phyloP scores from a whole-genome alignment of 1,140 invertebrate genomes.

The Oreohelix idahoensis region DNA sequence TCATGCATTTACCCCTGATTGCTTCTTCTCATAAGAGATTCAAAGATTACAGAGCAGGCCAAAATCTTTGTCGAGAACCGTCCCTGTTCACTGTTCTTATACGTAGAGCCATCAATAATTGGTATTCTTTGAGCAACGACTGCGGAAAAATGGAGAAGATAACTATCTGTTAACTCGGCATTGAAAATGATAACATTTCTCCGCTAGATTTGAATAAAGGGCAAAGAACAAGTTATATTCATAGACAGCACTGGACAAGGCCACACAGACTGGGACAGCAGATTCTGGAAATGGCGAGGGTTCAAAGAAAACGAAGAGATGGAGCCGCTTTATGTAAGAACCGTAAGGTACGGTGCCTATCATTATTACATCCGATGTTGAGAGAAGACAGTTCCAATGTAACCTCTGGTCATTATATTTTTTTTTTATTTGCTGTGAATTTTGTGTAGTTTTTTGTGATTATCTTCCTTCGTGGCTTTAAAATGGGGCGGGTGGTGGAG shows the following conservation, averaged over 20 bases:
- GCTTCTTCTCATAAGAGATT: slow-evolving; percentile 1
- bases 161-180: neutral
- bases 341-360: neutral
- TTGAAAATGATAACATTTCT: neutral
- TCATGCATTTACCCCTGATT: slow-evolving; percentile 3
- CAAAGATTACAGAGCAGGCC: neutral
- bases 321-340: neutral
- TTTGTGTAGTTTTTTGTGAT: no score
- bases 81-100: neutral
- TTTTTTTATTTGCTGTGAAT: no score
- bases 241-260: neutral
- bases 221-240: neutral
- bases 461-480: no score
- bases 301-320: neutral
- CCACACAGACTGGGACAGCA: neutral
- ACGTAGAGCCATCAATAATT: neutral
- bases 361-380: neutral
- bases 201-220: neutral
- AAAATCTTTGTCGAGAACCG: neutral
- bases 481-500: no score
- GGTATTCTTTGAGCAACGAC: neutral
- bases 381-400: neutral
- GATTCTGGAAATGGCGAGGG: neutral
- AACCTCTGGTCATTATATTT: neutral
- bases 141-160: neutral